These are phyloP conservation scores for Apoderus coryli DNA, from an alignment of 2,888 invertebrate genomes.

Conservation along the genomic window DNA sequence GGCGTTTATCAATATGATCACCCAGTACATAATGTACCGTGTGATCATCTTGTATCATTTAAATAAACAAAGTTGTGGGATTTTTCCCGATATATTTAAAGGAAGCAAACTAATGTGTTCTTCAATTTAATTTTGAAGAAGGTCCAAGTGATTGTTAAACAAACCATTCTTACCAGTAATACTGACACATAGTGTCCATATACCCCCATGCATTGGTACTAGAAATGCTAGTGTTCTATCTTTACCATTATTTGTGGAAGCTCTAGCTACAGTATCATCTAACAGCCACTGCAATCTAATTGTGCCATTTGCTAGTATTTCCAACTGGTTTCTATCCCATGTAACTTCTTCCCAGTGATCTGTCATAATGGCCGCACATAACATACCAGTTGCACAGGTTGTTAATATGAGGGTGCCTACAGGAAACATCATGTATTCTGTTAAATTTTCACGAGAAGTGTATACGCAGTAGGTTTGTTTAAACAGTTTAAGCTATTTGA, in stretches of 20 bases:
- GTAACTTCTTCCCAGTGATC: constrained; percentile 82
- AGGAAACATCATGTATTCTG: no score
- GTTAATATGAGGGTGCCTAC: constrained; percentile 45
- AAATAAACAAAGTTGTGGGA: no score
- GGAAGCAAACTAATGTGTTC: no score
- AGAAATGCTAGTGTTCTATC: constrained; percentile 43
- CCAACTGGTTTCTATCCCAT: constrained; percentile 54
- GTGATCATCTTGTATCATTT: no score
- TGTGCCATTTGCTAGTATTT: constrained; percentile 41
- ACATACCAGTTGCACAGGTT: constrained; percentile 63
- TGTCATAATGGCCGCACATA: constrained; percentile 77
- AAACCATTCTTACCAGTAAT: constrained; percentile 47
- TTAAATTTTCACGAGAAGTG: no score
- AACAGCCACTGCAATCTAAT: constrained; percentile 53
- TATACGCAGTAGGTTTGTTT: no score
- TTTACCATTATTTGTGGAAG: constrained; percentile 28
- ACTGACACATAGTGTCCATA: constrained; percentile 77
- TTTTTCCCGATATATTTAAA: no score
- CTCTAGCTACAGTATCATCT: constrained; percentile 58
- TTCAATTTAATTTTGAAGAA: no score
- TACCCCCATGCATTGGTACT: constrained; percentile 81
- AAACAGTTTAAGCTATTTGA: no score
- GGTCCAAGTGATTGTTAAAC: no score
- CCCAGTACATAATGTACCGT: no score
- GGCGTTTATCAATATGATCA: no score